Base-by-base conservation (phyloP, 2,888 invertebrate species). In the Glaucopsyche alexis region DNA sequence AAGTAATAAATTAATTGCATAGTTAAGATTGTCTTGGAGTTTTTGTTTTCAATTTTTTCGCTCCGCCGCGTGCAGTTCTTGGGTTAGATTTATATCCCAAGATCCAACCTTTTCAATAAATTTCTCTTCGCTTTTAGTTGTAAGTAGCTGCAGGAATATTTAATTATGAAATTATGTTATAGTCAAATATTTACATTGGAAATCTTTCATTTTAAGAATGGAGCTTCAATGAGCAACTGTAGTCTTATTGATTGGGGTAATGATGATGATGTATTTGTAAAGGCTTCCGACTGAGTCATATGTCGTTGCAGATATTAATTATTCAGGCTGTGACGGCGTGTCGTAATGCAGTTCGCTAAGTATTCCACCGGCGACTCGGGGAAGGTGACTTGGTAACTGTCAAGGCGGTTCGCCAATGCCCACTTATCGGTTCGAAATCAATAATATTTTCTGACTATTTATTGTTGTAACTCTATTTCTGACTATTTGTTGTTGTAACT, bases 281-380 rank as follows among this genome's bases (percentile, higher is more conserved):
- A 49, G 47, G 49, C 69, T 69, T 69, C 69, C 69, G 47, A 69
- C 69, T 69, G 69, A 69, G 29, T 69, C 69, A 49, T 29, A 7
- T 29, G 40, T 29, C 29, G 29, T 13, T 65, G 69, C 69, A 69
- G 19, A 16, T 47, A 72, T 65, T 65, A 66, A 72, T 72, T 86
- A 85, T 85, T 81, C 81, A 80, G 79, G 83, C 79, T 82, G 83
- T 85, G 87, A 86, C 85, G 86, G 72, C 38, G 7, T 79, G 83
- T 82, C 82, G 88, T 87, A 86, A 83, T 85, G 87, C 87, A 86
- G 79, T 85, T 81, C 80, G 76, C 84, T 90, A 84, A 84, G 86
- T 90, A 90, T 90, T 88, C 89, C 80, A 75, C 76, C 74, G 78
- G 82, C 80, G 81, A 71, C 77, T 74, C 73, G 77, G 75, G 78